Percentiles rank a stretch among this genome's conserved stretches.
Evolutionary conservation across 64 coral and sea anemone species (phyloP).

Genomic region (Actinia tenebrosa): DNA sequence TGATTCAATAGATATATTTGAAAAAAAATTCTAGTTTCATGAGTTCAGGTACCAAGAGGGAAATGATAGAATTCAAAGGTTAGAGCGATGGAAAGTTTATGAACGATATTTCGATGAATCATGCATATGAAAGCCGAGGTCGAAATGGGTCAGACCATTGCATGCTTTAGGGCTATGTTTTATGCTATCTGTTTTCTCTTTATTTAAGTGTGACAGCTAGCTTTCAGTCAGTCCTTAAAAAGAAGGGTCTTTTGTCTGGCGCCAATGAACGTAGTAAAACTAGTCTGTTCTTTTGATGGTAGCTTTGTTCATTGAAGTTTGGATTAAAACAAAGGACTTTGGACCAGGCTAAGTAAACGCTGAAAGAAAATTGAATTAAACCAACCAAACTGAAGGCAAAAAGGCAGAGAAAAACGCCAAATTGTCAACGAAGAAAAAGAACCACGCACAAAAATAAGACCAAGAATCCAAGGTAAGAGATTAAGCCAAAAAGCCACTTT

Average conservation of each 20-base stretch:
- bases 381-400: neutral
- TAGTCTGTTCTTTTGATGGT: neutral
- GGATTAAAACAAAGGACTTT: neutral
- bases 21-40: neutral
- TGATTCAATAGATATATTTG: neutral
- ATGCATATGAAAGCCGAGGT: neutral
- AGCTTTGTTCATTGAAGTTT: neutral
- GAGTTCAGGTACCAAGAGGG: neutral
- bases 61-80: neutral
- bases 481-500: too few species aligned
- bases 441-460: neutral
- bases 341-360: neutral
- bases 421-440: neutral
- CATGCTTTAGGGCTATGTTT: neutral
- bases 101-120: neutral
- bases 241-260: constrained; percentile 1
- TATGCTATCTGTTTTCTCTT: neutral
- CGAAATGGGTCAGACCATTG: constrained; percentile 5
- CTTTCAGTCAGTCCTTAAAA: neutral
- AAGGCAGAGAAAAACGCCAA: neutral
- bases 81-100: neutral
- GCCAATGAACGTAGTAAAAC: neutral
- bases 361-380: neutral
- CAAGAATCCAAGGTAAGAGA: neutral
- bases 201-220: neutral